Conservation (phyloP, 2,888 invertebrate species). For the Tholera decimalis region DNA sequence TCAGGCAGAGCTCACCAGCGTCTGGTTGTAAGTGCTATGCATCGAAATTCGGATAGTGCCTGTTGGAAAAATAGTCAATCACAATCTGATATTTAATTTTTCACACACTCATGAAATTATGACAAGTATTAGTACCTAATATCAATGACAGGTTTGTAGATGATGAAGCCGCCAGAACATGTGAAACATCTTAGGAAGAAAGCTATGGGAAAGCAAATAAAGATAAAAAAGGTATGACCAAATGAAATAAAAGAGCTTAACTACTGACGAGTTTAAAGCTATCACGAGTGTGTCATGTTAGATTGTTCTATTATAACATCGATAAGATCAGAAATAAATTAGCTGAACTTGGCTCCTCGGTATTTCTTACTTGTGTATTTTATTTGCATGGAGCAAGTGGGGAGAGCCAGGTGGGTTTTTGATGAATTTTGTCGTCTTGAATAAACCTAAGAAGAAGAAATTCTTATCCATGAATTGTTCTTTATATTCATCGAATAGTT, state of each 20-base stretch:
- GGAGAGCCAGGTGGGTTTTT: conserved; percentile 88
- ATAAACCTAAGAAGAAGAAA: conserved; percentile 88
- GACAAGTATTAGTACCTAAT: conserved; percentile 41
- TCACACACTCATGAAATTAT: too few relatives aligned
- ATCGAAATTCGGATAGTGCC: conserved; percentile 89
- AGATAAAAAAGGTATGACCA: conserved; percentile 58
- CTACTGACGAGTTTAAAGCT: conserved; percentile 78
- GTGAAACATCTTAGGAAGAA: conserved; percentile 54
- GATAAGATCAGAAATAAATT: conserved; percentile 70
- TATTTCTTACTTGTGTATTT: conserved; percentile 87
- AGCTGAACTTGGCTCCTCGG: conserved; percentile 76
- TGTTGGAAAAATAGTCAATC: conserved; percentile 64
- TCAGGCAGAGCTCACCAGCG: conserved; percentile 84
- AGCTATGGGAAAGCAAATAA: conserved; percentile 65
- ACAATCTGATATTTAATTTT: too few relatives aligned
- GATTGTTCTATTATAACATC: conserved; percentile 70
- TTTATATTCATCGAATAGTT: conserved; percentile 29
- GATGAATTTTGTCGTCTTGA: conserved; percentile 88
- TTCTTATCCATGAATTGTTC: conserved; percentile 60
- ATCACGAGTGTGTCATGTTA: conserved; percentile 74
- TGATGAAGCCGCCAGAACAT: conserved; percentile 53
- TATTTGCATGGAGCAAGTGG: conserved; percentile 89
- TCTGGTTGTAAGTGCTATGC: conserved; percentile 89
- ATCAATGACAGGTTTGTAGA: conserved; percentile 44
- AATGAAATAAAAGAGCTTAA: conserved; percentile 73